Percentiles rank a stretch among this genome's conserved stretches.
These are phyloP conservation scores for Sinhomidia bicolor DNA, from an alignment of 2,888 invertebrate species.

Conservation along the genomic window DNA sequence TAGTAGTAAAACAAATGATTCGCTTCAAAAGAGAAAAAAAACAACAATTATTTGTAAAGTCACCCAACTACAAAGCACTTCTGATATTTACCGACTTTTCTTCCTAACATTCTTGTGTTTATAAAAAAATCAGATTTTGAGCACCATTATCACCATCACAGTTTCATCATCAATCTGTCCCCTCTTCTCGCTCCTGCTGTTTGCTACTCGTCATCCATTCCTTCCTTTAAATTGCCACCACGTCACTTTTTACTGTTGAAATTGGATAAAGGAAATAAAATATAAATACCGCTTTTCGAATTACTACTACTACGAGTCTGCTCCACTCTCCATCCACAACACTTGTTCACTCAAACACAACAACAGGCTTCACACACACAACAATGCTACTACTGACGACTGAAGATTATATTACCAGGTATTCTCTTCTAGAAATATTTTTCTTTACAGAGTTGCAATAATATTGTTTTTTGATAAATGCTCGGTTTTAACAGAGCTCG, in stretches of 20 bases:
- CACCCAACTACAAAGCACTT: too few species aligned
- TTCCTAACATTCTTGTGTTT: background rate
- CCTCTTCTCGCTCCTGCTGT: background rate
- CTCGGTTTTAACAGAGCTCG: background rate
- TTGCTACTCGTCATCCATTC: background rate
- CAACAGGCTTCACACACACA: too few species aligned
- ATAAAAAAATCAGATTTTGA: slow-evolving; percentile 6
- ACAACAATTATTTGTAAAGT: too few species aligned
- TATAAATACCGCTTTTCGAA: too few species aligned
- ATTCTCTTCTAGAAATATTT: background rate
- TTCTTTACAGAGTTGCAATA: background rate
- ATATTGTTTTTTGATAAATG: background rate
- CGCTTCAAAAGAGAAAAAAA: too few species aligned
- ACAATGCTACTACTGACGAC: too few species aligned
- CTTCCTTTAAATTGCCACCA: slow-evolving; percentile 23
- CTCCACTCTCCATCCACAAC: background rate
- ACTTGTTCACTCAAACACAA: background rate
- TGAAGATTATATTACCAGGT: background rate
- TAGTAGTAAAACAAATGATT: too few species aligned
- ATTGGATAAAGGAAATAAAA: too few species aligned
- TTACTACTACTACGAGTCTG: too few species aligned
- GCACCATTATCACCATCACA: slow-evolving; percentile 22
- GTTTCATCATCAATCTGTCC: background rate
- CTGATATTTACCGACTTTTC: too few species aligned
- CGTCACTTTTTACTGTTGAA: slow-evolving; percentile 49